Percentiles rank a stretch among this genome's conserved stretches.
phyloP scores from a whole-genome alignment of 2,113 vertebrate genomes.

The Microcebus ravelobensis region DNA sequence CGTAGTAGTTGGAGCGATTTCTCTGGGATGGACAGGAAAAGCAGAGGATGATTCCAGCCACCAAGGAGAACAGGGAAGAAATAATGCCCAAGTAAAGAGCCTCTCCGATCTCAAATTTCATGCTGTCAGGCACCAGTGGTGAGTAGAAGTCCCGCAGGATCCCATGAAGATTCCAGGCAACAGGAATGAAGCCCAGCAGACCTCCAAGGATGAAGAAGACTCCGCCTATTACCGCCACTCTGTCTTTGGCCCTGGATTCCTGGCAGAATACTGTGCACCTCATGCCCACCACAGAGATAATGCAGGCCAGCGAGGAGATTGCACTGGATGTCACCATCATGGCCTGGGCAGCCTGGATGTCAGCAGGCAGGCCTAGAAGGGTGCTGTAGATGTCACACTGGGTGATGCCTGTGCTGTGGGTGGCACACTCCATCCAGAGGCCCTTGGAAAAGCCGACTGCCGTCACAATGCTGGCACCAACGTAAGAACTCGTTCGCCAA shows the following conservation, averaged over 20 bases:
- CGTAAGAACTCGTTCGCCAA: constrained; percentile 93
- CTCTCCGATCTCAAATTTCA: constrained; percentile 95
- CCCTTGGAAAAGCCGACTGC: constrained; percentile 93
- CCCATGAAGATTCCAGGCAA: constrained; percentile 95
- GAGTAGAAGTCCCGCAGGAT: constrained; percentile 94
- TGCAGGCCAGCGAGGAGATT: constrained; percentile 89
- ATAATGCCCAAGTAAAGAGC: constrained; percentile 94
- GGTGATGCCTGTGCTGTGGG: constrained; percentile 95
- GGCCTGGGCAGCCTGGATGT: constrained; percentile 93
- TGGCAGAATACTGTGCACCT: constrained; percentile 95
- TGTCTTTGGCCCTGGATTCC: constrained; percentile 87
- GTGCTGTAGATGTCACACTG: constrained; percentile 98
- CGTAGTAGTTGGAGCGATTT: constrained; percentile 31
- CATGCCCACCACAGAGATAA: constrained; percentile 90
- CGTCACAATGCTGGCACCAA: constrained; percentile 96
- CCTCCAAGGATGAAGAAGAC: constrained; percentile 89
- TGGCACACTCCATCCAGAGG: constrained; percentile 98
- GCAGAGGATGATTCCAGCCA: constrained; percentile 92
- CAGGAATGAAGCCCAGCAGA: constrained; percentile 92
- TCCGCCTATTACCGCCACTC: constrained; percentile 89
- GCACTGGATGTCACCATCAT: constrained; percentile 95
- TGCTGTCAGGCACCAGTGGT: constrained; percentile 88
- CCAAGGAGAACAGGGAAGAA: constrained; percentile 90
- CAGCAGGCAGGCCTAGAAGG: constrained; percentile 90
- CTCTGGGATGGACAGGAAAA: constrained; percentile 87